Base-by-base conservation (phyloP, 2,797 vertebrate species). In the Periophthalmus magnuspinnatus region DNA sequence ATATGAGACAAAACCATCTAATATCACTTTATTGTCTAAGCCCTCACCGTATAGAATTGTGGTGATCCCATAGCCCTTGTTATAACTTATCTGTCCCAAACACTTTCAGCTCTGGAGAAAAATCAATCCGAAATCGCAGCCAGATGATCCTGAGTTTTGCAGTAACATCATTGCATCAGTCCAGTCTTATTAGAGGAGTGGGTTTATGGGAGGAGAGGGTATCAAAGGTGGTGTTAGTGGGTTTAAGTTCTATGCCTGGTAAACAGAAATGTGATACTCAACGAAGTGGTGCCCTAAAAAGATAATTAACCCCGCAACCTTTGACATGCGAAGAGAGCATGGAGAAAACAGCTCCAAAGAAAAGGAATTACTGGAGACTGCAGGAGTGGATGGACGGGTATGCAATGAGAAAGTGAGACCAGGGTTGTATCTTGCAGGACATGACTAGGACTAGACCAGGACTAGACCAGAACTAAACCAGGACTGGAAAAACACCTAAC, bases 251-350 rank as follows among this genome's bases (percentile, higher is more conserved):
- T 32, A 60, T 5, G 6, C 33, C 58, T 22, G 0, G 36, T 76
- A 77, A 79, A 73, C 75, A 48, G 79, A 80, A 65, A 65, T 75
- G 52, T 72, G 62, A 85, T 63, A 69, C 64, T n/a, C 61, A 55
- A 34, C 71, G 72, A 76, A 0, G 56, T 16, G 74, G 72, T n/a
- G 67, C 71, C 55, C 48, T 71, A 75, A 84, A 90, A 76, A 85
- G 84, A 91, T 87, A 82, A 73, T 89, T 84, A 86, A 85, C 77
- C 85, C 72, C 8, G 59, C 84, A 87, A 77, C 61, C 84, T 50
- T 8, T 72, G 90, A 89, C 89, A 87, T 82, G 62, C 68, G 78
- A 79, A 75, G 75, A 74, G 83, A 52, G 89, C 79, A 70, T 80
- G 2, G 45, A 67, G 82, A 89, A 82, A 82, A 84, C 78, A 48